Base-by-base conservation (phyloP, 2,113 vertebrate species). In the Malurus cyaneus region DNA sequence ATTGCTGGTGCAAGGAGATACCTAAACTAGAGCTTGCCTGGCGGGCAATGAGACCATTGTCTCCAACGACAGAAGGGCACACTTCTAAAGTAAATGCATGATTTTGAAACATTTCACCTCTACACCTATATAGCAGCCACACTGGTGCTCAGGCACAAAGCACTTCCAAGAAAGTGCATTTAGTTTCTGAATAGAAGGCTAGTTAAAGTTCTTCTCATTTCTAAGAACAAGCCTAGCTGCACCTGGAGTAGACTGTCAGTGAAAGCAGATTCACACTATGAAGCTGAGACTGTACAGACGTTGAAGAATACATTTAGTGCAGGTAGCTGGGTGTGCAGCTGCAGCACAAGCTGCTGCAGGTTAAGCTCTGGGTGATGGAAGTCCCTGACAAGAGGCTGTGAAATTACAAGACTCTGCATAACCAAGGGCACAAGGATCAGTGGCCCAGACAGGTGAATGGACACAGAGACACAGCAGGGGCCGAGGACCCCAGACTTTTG, bases 1-100 rank as follows among this genome's bases (percentile, higher is more conserved):
- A 80, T 21, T 76, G 24, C 36, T 81, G 64, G 17, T 53, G 34
- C 46, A 65, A 76, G 78, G 78, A 79, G 25, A 56, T n/a, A 69
- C 18, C 36, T 61, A 36, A 80, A 80, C n/a, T 78, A 69, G 0
- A 31, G 44, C 26, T 57, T 57, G 54, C 28, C 49, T 6, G 12
- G 19, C 1, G 0, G 36, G n/a, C 3, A 9, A 81, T 24, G n/a
- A 65, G 24, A 82, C 32, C 53, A 52, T 0, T 41, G 0, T 24
- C 26, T 81, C 32, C 18, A 67, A 50, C 11, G 28, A 57, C 18
- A 73, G 60, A 86, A 59, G 1, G 0, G 18, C 44, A 41, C 5
- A 0, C 31, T 93, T 80, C 52, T 86, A 72, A 59, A 65, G 54
- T 34, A 93, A 92, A 69, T 6, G 13, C 8, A 2, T 52, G 16